Conservation (phyloP, 2,888 invertebrate genomes). For the Cryptocheilus praepositus region DNA sequence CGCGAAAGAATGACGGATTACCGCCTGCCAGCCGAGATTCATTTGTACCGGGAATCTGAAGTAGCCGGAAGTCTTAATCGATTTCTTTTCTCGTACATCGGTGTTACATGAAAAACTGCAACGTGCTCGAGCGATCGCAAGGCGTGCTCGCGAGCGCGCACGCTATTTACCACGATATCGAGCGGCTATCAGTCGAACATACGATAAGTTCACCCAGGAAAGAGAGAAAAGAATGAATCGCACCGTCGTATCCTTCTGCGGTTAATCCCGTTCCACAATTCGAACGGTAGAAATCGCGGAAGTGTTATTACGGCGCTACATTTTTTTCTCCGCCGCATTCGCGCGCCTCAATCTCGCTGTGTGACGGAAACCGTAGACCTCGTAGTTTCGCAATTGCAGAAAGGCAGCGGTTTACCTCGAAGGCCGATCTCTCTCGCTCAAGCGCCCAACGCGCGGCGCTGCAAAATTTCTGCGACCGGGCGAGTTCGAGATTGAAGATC, state of each 20-base stretch:
- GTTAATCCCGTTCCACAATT: conserved; percentile 16
- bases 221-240: not conserved
- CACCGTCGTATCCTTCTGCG: conserved; percentile 42
- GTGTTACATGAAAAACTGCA: conserved; percentile 36
- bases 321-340: no score
- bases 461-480: not conserved
- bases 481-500: conserved; percentile 59
- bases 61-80: conserved; percentile 38
- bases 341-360: no score
- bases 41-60: not conserved
- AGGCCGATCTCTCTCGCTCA: not conserved
- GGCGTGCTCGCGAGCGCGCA: not conserved
- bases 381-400: no score
- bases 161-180: conserved; percentile 31
- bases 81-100: conserved; percentile 20
- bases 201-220: conserved; percentile 27
- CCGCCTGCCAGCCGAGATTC: not conserved
- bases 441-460: not conserved
- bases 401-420: no score
- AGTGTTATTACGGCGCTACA: no score
- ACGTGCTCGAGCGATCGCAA: not conserved
- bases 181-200: conserved; percentile 26
- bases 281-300: no score
- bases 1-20: not conserved
- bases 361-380: no score